These are phyloP conservation scores for Harpalus rubripes DNA, from an alignment of 2,888 invertebrate species.

Conservation along the genomic window DNA sequence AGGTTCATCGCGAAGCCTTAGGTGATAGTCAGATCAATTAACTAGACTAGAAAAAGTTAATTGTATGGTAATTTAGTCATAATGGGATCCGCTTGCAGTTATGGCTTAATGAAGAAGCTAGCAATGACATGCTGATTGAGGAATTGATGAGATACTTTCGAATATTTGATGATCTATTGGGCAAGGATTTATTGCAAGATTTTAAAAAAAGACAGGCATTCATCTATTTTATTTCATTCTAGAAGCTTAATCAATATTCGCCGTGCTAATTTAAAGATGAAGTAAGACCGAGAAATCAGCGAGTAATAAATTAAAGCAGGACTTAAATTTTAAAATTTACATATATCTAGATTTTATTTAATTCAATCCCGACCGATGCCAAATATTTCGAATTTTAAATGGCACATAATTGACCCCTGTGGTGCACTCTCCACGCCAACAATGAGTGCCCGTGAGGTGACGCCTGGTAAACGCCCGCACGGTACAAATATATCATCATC, in stretches of 20 bases:
- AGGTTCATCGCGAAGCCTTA: not conserved
- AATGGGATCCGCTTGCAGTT: slow-evolving; percentile 1
- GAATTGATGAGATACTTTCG: slow-evolving; percentile 34
- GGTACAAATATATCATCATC: too few relatives aligned
- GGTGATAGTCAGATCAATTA: slow-evolving; percentile 23
- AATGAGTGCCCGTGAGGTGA: too few relatives aligned
- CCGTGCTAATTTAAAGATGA: not conserved
- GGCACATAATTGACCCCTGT: too few relatives aligned
- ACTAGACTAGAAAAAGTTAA: not conserved
- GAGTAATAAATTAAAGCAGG: too few relatives aligned
- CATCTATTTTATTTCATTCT: not conserved
- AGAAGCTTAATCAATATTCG: too few relatives aligned
- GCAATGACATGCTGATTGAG: not conserved
- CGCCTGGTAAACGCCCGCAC: too few relatives aligned
- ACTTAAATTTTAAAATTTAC: too few relatives aligned
- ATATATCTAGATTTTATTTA: too few relatives aligned
- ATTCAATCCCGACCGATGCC: too few relatives aligned
- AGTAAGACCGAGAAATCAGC: too few relatives aligned
- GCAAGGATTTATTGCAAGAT: not conserved
- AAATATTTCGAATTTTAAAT: too few relatives aligned
- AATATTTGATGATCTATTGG: not conserved
- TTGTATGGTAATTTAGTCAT: slow-evolving; percentile 20
- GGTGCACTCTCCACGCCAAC: too few relatives aligned
- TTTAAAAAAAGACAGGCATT: not conserved
- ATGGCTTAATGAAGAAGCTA: slow-evolving; percentile 10